Evolutionary conservation across 1,140 invertebrate species (phyloP), one percentile per base, ranked within the genome.

Genomic region (Diabrotica undecimpunctata): DNA sequence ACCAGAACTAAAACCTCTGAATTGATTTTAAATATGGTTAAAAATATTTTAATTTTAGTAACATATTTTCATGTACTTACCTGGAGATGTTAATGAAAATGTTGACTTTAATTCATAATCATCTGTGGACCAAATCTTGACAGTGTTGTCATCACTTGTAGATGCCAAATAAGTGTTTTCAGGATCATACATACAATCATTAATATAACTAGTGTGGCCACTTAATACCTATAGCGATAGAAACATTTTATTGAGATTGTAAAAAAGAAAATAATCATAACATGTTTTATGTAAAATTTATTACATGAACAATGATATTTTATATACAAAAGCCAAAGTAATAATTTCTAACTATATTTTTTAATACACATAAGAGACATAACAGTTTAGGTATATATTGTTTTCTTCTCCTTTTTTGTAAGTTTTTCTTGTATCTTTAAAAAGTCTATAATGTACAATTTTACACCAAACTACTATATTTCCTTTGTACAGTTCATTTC

Each of bases 101-200:
- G 81, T 84, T 46, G 81, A 78, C 25, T 83, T 72, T 67, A 81
- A 83, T 72, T 83, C 81, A 66, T 81, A 79, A 58, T 83, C 82
- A 51, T 85, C 82, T 52, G 81, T 74, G 52, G 78, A 80, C 89
- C 90, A 92, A 14, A 93, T 76, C 70, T 85, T 83, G 74, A 89
- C 91, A 0, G 87, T 88, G 52, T 87, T 84, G 77, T 93, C 91
- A 79, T 93, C 90, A 66, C 90, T 89, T 9, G 87, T 87, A 51
- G 89, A 91, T 12, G 88, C 90, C 50, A 93, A 71, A 61, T 84
- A 81, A 41, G 85, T 82, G 25, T 90, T 90, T 54, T 85, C 84
- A 7, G 86, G 84, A 71, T 91, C 88, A 82, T 86, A 92, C 38
- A 83, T 79, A 25, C 91, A 75, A 53, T 83, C 82, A 77, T 93